A percentile compares a stretch with the other conserved stretches of the same genome.
phyloP scores from a whole-genome alignment of 1,140 invertebrate genomes.

The Heterodera carotae region DNA sequence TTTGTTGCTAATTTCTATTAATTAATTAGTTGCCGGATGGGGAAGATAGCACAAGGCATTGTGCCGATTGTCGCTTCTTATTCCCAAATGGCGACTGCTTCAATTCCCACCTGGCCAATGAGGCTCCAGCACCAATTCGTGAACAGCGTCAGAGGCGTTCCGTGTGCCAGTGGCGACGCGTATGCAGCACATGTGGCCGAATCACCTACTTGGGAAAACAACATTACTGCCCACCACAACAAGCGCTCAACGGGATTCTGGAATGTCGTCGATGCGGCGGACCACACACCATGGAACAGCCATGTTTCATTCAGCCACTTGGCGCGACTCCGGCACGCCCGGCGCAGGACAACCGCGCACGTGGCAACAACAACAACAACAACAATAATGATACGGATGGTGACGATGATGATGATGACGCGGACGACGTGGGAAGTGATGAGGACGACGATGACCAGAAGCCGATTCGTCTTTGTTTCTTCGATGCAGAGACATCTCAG shows the following conservation, averaged over 20 bases:
- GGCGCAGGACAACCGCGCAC: no score
- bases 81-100: neutral
- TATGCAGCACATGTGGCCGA: no score
- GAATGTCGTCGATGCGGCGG: slow-evolving; percentile 64
- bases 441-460: neutral
- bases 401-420: neutral
- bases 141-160: no score
- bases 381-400: neutral
- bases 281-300: slow-evolving; percentile 42
- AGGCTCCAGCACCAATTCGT: neutral
- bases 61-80: neutral
- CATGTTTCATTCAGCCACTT: neutral
- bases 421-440: neutral
- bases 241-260: slow-evolving; percentile 57
- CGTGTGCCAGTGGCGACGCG: no score
- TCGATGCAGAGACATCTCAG: slow-evolving; percentile 8
- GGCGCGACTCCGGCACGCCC: no score
- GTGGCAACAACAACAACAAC: no score
- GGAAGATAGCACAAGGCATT: neutral
- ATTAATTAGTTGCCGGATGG: neutral
- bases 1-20: neutral
- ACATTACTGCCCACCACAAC: slow-evolving; percentile 13
- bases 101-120: neutral
- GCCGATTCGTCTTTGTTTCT: slow-evolving; percentile 4
- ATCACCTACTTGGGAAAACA: slow-evolving; percentile 29